These are phyloP conservation scores for Sinelater perroti DNA, from an alignment of 2,888 invertebrate genomes.

Conservation along the genomic window DNA sequence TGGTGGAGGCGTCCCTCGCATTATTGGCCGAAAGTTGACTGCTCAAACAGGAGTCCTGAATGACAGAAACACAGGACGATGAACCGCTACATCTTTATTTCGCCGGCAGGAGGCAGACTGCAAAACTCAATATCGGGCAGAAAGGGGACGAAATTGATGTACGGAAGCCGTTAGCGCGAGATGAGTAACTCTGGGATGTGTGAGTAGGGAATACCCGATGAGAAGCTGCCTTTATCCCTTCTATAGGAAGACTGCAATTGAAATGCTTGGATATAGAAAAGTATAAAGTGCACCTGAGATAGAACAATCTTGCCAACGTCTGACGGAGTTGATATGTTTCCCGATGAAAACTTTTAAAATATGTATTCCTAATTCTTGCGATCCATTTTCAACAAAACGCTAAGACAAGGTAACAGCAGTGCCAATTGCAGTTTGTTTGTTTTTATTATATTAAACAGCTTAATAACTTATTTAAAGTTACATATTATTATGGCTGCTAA, in stretches of 20 bases:
- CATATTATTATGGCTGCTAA: too few species aligned
- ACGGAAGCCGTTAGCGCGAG: conserved; percentile 16
- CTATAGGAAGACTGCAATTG: conserved; percentile 11
- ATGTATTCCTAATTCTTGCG: too few species aligned
- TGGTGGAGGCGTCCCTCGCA: neutral
- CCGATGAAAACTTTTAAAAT: too few species aligned
- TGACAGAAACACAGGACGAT: conserved; percentile 18
- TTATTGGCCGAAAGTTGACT: conserved; percentile 1
- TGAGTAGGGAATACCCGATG: conserved; percentile 22
- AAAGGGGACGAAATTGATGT: conserved; percentile 20
- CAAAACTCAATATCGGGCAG: conserved; percentile 18
- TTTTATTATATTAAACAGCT: too few species aligned
- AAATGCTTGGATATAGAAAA: neutral
- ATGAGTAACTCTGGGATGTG: conserved; percentile 19
- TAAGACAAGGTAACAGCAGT: too few species aligned
- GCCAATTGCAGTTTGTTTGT: too few species aligned
- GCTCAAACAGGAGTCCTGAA: conserved; percentile 10
- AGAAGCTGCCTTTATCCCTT: conserved; percentile 4
- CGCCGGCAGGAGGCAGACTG: conserved; percentile 16
- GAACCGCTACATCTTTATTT: conserved; percentile 24
- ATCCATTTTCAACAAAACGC: too few species aligned
- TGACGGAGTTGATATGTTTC: too few species aligned
- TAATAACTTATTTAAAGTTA: too few species aligned
- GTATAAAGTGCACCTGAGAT: conserved; percentile 1
- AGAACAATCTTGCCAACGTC: too few species aligned